Conservation (phyloP, 2,113 vertebrate genomes). For the Eptatretus burgeri region DNA sequence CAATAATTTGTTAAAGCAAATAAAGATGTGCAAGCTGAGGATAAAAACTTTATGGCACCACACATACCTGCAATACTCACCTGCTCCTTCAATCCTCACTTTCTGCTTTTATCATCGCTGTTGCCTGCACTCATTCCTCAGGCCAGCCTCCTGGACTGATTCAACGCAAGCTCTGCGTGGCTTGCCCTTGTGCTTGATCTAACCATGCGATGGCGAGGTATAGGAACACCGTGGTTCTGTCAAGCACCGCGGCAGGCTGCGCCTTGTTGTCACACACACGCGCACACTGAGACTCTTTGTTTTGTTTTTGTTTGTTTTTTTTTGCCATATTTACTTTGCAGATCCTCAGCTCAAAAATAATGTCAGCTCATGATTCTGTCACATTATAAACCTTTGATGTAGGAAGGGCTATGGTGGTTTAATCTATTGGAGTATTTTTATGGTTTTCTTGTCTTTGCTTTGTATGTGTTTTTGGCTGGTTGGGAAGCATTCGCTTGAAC, state of each 20-base stretch:
- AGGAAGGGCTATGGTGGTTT: no score
- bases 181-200: constrained; percentile 99
- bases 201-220: constrained; percentile 99
- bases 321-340: no score
- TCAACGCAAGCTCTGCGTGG: constrained; percentile 69
- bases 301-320: no score
- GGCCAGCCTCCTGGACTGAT: constrained; percentile 36
- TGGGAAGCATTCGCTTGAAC: no score
- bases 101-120: constrained; percentile 12
- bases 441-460: no score
- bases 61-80: constrained; percentile 4
- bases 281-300: no score
- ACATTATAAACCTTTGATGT: no score
- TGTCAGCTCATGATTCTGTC: no score
- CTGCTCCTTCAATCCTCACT: constrained; percentile 11
- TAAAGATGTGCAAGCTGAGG: constrained; percentile 3
- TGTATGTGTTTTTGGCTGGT: no score
- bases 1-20: not conserved
- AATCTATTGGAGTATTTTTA: no score
- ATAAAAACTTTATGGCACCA: constrained; percentile 9
- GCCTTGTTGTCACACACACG: constrained; percentile 13
- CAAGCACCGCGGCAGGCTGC: constrained; percentile 99
- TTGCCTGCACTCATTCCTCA: constrained; percentile 21
- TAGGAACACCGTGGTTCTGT: constrained; percentile 99
- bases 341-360: no score